phyloP scores from a whole-genome alignment of 1,140 invertebrate species.

The Zaprionus taronus region DNA sequence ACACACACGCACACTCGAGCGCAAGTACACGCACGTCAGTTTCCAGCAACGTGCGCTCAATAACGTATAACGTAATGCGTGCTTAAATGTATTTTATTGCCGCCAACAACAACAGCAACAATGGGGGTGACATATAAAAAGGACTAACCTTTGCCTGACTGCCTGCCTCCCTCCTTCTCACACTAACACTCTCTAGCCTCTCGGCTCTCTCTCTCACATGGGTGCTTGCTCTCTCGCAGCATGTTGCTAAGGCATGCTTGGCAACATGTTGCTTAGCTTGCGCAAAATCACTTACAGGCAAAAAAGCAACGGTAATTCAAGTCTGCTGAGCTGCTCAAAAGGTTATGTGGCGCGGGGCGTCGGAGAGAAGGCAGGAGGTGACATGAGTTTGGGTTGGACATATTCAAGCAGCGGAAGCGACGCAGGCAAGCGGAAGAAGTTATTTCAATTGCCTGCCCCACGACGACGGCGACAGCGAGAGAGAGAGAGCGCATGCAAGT shows the following conservation, averaged over 20 bases:
- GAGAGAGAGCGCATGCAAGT: neutral
- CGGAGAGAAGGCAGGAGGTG: constrained; percentile 20
- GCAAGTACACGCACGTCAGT: constrained; percentile 51
- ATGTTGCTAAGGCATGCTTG: constrained; percentile 49
- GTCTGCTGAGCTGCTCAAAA: constrained; percentile 55
- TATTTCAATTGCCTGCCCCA: constrained; percentile 77
- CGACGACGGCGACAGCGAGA: constrained; percentile 21
- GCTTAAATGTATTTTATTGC: constrained; percentile 82
- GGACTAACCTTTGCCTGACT: constrained; percentile 43
- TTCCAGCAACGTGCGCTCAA: constrained; percentile 72
- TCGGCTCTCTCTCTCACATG: too few species aligned
- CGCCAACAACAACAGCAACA: constrained; percentile 49
- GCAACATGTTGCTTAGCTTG: constrained; percentile 65
- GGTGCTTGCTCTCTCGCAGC: constrained; percentile 35
- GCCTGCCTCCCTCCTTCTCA: neutral
- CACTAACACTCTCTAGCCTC: neutral
- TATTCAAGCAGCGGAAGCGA: constrained; percentile 79
- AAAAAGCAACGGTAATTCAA: constrained; percentile 69
- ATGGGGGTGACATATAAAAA: constrained; percentile 54
- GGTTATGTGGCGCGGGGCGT: constrained; percentile 40
- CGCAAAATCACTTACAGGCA: constrained; percentile 70
- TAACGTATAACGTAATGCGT: constrained; percentile 76
- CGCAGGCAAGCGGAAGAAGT: constrained; percentile 80
- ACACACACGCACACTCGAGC: constrained; percentile 18
- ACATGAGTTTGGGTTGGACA: constrained; percentile 66